Percentiles rank a stretch among this genome's conserved stretches.
These are phyloP conservation scores for Telmatherina bonti DNA, from an alignment of 2,797 vertebrate species.

Conservation along the genomic window DNA sequence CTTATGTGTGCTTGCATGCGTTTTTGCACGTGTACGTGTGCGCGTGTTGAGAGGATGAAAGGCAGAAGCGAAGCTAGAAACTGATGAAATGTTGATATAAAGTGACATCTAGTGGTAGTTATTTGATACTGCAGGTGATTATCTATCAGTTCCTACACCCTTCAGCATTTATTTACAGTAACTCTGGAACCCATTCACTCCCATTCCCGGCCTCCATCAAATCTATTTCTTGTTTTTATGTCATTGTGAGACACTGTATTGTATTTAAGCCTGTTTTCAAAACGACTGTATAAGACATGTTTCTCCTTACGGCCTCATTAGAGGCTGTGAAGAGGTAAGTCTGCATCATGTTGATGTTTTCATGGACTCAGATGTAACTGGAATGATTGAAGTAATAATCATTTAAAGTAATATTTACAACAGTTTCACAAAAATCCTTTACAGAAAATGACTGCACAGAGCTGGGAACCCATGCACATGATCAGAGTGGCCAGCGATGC, in stretches of 20 bases:
- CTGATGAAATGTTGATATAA: constrained; percentile 49
- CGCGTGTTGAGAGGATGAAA: neutral
- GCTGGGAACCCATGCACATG: neutral
- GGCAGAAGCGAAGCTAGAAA: neutral
- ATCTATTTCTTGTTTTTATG: neutral
- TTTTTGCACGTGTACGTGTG: neutral
- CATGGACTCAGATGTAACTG: neutral
- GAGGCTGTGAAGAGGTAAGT: neutral
- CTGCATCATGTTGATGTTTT: too few species aligned
- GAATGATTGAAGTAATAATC: neutral
- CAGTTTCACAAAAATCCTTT: neutral
- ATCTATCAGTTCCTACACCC: neutral
- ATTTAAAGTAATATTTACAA: neutral
- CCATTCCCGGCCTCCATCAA: neutral
- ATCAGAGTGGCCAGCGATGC: neutral
- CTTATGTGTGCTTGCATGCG: constrained; percentile 3
- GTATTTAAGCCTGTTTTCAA: neutral
- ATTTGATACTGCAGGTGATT: constrained; percentile 40
- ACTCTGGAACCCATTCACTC: neutral
- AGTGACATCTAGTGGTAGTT: constrained; percentile 70
- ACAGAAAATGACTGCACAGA: neutral
- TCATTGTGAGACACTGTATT: neutral
- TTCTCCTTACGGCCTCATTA: neutral
- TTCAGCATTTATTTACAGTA: neutral
- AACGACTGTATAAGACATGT: neutral